Conservation (phyloP, 2,888 invertebrate species). For the Eupsilia transversa region DNA sequence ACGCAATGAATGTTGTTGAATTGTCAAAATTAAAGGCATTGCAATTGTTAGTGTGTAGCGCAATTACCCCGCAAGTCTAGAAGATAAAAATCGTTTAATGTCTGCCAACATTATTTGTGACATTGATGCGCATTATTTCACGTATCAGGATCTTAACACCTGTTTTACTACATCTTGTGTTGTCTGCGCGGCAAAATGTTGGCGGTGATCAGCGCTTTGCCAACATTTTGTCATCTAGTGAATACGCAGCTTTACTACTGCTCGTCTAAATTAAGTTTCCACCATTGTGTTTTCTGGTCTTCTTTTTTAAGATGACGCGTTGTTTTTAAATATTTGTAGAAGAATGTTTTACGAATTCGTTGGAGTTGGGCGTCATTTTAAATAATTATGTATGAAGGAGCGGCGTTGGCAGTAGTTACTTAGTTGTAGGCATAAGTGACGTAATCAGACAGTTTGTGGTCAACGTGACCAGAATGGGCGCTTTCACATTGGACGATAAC, state of each 20-base stretch:
- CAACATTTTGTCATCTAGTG: slow-evolving; percentile 36
- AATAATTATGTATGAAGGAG: slow-evolving; percentile 42
- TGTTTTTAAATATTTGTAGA: slow-evolving; percentile 55
- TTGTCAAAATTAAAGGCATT: neutral
- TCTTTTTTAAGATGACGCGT: slow-evolving; percentile 60
- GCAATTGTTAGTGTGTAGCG: neutral
- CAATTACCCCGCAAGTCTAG: neutral
- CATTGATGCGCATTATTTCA: slow-evolving; percentile 37
- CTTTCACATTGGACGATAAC: no score
- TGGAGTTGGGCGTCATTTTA: slow-evolving; percentile 55
- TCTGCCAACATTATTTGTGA: slow-evolving; percentile 30
- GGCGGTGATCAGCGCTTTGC: neutral
- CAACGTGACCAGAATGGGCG: slow-evolving; percentile 26
- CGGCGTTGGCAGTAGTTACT: slow-evolving; percentile 28
- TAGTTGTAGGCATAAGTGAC: slow-evolving; percentile 35
- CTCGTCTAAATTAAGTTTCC: slow-evolving; percentile 61
- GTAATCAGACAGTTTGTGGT: slow-evolving; percentile 16
- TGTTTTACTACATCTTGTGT: slow-evolving; percentile 35
- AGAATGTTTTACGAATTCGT: slow-evolving; percentile 59
- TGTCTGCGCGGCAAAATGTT: slow-evolving; percentile 7
- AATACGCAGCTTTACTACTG: slow-evolving; percentile 34
- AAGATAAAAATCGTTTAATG: slow-evolving; percentile 15
- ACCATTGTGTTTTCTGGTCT: slow-evolving; percentile 32
- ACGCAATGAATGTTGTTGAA: neutral
- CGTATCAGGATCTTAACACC: slow-evolving; percentile 20